Evolutionary conservation across 2,113 vertebrate species (phyloP).

Genomic region (Carassius auratus): DNA sequence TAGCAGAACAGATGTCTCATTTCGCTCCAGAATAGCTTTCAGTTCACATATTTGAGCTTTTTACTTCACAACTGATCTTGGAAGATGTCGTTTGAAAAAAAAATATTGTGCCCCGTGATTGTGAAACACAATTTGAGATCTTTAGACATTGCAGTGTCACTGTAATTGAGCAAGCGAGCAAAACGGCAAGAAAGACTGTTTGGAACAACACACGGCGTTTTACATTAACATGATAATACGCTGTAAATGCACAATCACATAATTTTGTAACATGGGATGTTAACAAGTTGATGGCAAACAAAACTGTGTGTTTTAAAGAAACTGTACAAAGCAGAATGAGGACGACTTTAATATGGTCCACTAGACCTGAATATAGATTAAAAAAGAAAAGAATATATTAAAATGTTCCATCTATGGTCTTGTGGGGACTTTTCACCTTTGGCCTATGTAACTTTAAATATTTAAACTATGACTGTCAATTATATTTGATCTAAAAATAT

Average conservation of each 20-base stretch:
- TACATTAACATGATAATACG: background rate
- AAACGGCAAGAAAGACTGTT: constrained; percentile 16
- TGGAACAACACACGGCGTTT: background rate
- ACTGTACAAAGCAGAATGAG: background rate
- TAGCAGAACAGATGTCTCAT: background rate
- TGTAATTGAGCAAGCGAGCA: constrained; percentile 29
- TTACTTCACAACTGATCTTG: background rate
- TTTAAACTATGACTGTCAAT: background rate
- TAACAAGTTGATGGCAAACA: background rate
- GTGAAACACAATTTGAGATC: background rate
- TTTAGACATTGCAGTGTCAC: constrained; percentile 15
- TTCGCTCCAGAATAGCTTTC: background rate
- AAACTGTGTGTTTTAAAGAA: background rate
- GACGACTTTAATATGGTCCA: background rate
- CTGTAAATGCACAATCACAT: background rate
- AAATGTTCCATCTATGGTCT: background rate
- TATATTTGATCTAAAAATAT: too few relatives aligned
- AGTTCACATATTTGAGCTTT: too few relatives aligned
- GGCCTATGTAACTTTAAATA: background rate
- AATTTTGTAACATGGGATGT: too few relatives aligned
- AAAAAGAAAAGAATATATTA: background rate
- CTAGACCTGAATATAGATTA: too few relatives aligned
- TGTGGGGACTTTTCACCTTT: background rate
- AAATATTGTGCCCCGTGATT: background rate
- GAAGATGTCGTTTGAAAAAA: background rate